phyloP scores from a whole-genome alignment of 1,140 invertebrate species.

The Cydia amplana region DNA sequence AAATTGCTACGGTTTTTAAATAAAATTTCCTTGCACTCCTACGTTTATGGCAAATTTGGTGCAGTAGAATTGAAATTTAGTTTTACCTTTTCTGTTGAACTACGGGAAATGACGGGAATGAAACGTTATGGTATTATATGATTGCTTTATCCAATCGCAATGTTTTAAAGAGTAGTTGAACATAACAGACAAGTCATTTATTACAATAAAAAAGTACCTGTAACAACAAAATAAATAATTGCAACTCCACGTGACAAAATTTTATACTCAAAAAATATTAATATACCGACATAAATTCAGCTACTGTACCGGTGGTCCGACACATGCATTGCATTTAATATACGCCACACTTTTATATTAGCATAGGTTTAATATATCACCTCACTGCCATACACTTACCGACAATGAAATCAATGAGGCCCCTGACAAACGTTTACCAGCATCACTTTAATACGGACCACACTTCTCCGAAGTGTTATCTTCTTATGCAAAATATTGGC shows the following conservation, averaged over 20 bases:
- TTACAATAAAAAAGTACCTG: too few relatives aligned
- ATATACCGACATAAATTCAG: background rate
- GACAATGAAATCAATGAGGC: slow-evolving; percentile 41
- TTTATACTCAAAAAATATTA: background rate
- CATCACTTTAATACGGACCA: slow-evolving; percentile 47
- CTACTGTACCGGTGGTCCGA: background rate
- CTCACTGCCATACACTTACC: slow-evolving; percentile 28
- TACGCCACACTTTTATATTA: slow-evolving; percentile 5
- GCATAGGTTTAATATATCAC: slow-evolving; percentile 31
- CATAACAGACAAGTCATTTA: background rate
- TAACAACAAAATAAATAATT: too few relatives aligned
- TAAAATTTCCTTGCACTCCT: slow-evolving; percentile 49
- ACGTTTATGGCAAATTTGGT: slow-evolving; percentile 43
- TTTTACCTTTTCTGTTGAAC: slow-evolving; percentile 22
- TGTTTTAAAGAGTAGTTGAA: background rate
- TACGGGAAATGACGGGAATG: slow-evolving; percentile 20
- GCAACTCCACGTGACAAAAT: background rate
- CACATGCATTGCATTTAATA: background rate
- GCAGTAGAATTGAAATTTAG: slow-evolving; percentile 47
- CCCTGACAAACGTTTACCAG: slow-evolving; percentile 39
- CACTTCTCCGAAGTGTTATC: slow-evolving; percentile 66
- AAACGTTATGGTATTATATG: background rate
- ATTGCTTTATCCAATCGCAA: slow-evolving; percentile 9
- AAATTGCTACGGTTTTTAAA: slow-evolving; percentile 68
- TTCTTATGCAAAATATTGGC: slow-evolving; percentile 76